Evolutionary conservation across 30 jellyfish, hydroid and myxozoan genomes (phyloP).

Genomic region (Turritopsis rubra): DNA sequence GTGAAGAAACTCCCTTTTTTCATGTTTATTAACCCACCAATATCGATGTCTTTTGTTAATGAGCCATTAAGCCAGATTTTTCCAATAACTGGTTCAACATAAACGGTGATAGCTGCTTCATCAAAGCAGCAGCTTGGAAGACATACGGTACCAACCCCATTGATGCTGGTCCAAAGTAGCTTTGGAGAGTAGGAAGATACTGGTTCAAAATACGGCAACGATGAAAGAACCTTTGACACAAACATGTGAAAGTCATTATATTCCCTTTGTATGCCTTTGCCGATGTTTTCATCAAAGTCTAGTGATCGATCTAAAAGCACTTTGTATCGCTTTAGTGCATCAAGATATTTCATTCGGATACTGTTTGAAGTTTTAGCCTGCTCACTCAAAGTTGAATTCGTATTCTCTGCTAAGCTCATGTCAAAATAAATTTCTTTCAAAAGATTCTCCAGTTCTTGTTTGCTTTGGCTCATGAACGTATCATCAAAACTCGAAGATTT

Average conservation of each 20-base stretch:
- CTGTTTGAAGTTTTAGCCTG: not conserved
- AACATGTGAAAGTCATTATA: not conserved
- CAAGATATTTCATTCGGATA: not conserved
- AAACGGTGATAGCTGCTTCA: not conserved
- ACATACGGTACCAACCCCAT: conserved; percentile 32
- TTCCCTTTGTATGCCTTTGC: not conserved
- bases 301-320: not conserved
- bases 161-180: not conserved
- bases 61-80: not conserved
- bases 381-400: not conserved
- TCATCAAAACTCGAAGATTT: not conserved
- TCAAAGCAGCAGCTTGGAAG: conserved; percentile 24
- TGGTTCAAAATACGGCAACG: not conserved
- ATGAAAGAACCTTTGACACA: not conserved
- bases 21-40: not conserved
- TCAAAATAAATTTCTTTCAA: not conserved
- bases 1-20: not conserved
- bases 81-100: not conserved
- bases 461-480: not conserved
- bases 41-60: not conserved
- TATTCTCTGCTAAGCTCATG: not conserved
- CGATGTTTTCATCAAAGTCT: not conserved
- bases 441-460: not conserved
- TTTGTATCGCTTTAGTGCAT: not conserved
- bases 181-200: not conserved